Conservation (phyloP, 2,113 vertebrate species). For the crab-eating macaque (Macaca fascicularis) region DNA sequence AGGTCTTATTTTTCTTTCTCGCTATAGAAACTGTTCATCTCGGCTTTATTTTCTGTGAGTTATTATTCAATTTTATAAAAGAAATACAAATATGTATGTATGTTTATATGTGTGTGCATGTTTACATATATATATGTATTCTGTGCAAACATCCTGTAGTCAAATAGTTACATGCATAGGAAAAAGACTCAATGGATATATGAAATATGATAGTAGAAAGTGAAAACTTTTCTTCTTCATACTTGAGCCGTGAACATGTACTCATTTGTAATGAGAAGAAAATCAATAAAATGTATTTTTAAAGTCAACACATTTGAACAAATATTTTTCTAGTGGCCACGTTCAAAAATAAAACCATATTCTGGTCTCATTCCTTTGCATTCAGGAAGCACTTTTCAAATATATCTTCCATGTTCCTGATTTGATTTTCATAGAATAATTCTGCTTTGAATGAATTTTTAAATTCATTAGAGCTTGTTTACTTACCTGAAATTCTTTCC, state of each 20-base stretch:
- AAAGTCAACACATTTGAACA: neutral
- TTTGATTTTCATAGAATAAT: constrained; percentile 41
- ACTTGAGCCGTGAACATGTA: neutral
- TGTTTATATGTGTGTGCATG: neutral
- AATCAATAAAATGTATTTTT: neutral
- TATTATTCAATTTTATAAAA: neutral
- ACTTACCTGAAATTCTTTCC: constrained; percentile 42
- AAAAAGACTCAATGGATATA: neutral
- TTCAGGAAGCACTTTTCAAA: neutral
- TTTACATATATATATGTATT: neutral
- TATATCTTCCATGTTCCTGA: neutral
- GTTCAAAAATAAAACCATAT: neutral
- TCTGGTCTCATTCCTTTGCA: neutral
- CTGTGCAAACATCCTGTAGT: neutral
- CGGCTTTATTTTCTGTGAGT: neutral
- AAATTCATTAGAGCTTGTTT: constrained; percentile 17
- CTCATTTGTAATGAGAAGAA: neutral
- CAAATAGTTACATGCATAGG: neutral
- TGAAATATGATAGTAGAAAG: neutral
- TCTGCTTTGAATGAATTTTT: constrained; percentile 46
- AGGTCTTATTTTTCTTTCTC: neutral
- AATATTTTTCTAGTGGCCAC: constrained; percentile 9
- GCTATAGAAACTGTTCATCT: neutral
- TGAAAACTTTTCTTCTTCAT: neutral
- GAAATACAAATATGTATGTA: neutral